Percentiles rank a stretch among this genome's conserved stretches.
These are phyloP conservation scores for Venturia canescens DNA, from an alignment of 1,140 invertebrate species.

Conservation along the genomic window DNA sequence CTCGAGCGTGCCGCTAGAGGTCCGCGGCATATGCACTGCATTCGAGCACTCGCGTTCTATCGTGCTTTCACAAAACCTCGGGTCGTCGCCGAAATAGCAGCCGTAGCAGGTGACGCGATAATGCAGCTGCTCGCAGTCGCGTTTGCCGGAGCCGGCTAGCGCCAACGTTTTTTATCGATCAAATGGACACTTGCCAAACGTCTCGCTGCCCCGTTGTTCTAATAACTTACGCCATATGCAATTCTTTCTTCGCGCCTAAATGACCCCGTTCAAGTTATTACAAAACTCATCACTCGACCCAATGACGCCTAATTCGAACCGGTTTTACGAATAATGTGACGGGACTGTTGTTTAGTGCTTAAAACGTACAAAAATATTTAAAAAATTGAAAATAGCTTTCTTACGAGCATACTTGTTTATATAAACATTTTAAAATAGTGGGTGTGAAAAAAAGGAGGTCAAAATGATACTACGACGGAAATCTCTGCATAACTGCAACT, in stretches of 20 bases:
- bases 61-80: too few relatives aligned
- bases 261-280: background rate
- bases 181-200: constrained; percentile 32
- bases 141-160: background rate
- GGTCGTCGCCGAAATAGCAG: background rate
- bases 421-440: constrained; percentile 6
- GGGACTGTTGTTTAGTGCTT: background rate
- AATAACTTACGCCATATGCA: background rate
- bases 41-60: too few relatives aligned
- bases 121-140: constrained; percentile 10
- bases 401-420: background rate
- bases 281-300: background rate
- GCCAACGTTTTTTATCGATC: constrained; percentile 39
- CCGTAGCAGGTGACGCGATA: constrained; percentile 17
- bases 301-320: background rate
- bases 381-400: background rate
- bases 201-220: background rate
- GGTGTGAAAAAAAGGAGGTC: constrained; percentile 34
- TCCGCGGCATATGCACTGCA: too few relatives aligned
- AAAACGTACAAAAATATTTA: background rate
- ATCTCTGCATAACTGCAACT: constrained; percentile 70
- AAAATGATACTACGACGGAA: constrained; percentile 67
- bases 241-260: constrained; percentile 27
- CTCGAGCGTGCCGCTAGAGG: too few relatives aligned
- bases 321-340: background rate